phyloP scores from a whole-genome alignment of 2,888 invertebrate species.

The Podotricha telesiphe region DNA sequence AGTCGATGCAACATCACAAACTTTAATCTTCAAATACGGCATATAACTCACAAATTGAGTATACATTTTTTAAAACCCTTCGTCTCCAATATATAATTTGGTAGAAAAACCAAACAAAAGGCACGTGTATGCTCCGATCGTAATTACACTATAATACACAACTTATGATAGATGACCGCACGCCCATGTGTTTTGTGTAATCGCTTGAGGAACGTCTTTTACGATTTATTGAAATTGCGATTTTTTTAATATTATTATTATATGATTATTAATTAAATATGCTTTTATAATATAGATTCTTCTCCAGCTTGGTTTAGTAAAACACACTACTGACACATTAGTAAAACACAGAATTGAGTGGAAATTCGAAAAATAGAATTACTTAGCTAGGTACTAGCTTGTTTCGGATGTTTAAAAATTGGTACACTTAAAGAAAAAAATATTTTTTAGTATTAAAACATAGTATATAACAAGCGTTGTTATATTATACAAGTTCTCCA shows the following conservation, averaged over 20 bases:
- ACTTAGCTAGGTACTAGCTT: no score
- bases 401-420: no score
- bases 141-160: conserved; percentile 55
- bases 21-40: neutral
- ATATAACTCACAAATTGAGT: conserved; percentile 6
- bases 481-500: no score
- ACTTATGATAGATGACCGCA: conserved; percentile 53
- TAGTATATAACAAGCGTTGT: no score
- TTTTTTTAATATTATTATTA: conserved; percentile 20
- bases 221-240: neutral
- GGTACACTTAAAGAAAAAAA: no score
- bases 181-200: conserved; percentile 51
- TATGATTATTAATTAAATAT: neutral
- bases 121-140: conserved; percentile 58
- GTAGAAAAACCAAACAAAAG: conserved; percentile 59
- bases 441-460: no score
- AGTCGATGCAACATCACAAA: no score
- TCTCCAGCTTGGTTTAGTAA: no score
- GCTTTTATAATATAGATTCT: no score
- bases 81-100: conserved; percentile 58
- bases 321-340: no score
- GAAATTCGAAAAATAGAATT: no score
- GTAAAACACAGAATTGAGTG: no score
- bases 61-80: conserved; percentile 20
- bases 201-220: conserved; percentile 46